Percentiles rank a stretch among this genome's conserved stretches.
phyloP scores from a whole-genome alignment of 2,113 vertebrate genomes.

The Macquaria ambigua region DNA sequence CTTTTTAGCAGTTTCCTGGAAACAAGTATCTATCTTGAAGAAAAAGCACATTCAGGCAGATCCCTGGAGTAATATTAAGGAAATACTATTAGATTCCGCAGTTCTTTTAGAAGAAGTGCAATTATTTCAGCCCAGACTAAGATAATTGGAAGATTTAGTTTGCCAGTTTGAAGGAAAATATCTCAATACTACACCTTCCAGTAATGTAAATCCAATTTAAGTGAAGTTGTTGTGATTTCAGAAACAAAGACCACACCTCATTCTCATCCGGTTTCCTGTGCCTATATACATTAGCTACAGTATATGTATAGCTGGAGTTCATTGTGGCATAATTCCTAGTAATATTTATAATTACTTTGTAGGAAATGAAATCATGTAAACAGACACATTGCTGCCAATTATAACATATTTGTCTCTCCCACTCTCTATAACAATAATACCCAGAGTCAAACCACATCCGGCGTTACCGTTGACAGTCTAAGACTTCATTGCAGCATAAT shows the following conservation, averaged over 20 bases:
- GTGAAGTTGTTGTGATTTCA: neutral
- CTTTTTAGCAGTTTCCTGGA: neutral
- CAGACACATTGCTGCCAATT: slow-evolving; percentile 38
- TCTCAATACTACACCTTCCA: neutral
- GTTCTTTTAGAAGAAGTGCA: neutral
- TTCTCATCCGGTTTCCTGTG: neutral
- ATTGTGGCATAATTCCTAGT: neutral
- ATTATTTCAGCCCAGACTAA: slow-evolving; percentile 7
- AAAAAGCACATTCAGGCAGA: neutral
- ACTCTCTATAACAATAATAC: neutral
- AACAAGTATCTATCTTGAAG: slow-evolving; percentile 1
- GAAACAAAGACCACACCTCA: neutral
- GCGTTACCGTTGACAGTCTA: slow-evolving; percentile 30
- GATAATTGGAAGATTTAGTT: slow-evolving; percentile 25
- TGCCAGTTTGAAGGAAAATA: neutral
- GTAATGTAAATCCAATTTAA: neutral
- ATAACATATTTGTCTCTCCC: slow-evolving; percentile 26
- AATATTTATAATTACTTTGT: neutral
- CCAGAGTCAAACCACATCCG: slow-evolving; percentile 35
- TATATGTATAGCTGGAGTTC: neutral
- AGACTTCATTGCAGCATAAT: slow-evolving; percentile 57
- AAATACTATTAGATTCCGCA: slow-evolving; percentile 2
- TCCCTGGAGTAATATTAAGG: slow-evolving; percentile 10
- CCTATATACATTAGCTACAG: neutral
- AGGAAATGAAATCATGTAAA: slow-evolving; percentile 7